Conservation (phyloP, 2,113 vertebrate genomes). For the Triplophysa dalaica region DNA sequence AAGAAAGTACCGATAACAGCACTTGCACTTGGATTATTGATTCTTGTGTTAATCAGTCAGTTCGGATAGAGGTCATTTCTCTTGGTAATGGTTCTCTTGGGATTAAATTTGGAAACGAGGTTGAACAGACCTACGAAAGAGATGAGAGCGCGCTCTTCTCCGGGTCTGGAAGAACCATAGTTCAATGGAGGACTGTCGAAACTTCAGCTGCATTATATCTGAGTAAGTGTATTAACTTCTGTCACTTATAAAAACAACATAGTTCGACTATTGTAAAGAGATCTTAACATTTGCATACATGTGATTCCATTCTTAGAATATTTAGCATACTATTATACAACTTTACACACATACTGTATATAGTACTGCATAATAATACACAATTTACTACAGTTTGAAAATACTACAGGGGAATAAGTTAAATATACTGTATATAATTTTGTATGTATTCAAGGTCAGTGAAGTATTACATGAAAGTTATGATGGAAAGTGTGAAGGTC, state of each 20-base stretch:
- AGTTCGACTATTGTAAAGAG: too few relatives aligned
- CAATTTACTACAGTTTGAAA: too few relatives aligned
- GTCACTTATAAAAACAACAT: neutral
- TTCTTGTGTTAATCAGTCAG: constrained; percentile 41
- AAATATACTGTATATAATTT: neutral
- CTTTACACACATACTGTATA: too few relatives aligned
- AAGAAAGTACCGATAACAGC: neutral
- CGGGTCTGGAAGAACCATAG: constrained; percentile 35
- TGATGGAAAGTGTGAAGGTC: neutral
- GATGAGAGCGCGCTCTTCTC: constrained; percentile 17
- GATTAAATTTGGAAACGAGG: constrained; percentile 47
- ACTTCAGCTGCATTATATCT: constrained; percentile 18
- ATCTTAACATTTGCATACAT: too few relatives aligned
- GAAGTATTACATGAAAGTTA: neutral
- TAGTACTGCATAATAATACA: too few relatives aligned
- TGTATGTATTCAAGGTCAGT: too few relatives aligned
- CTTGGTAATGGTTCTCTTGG: constrained; percentile 49
- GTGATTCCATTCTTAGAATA: too few relatives aligned
- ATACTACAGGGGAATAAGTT: too few relatives aligned
- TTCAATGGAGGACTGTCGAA: constrained; percentile 42
- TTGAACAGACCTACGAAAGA: neutral
- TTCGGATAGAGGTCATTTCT: constrained; percentile 45
- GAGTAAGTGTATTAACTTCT: constrained; percentile 31
- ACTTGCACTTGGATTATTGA: constrained; percentile 62
- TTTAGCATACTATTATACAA: too few relatives aligned